Conservation (phyloP, 2,888 invertebrate genomes). For the Seira musarum region DNA sequence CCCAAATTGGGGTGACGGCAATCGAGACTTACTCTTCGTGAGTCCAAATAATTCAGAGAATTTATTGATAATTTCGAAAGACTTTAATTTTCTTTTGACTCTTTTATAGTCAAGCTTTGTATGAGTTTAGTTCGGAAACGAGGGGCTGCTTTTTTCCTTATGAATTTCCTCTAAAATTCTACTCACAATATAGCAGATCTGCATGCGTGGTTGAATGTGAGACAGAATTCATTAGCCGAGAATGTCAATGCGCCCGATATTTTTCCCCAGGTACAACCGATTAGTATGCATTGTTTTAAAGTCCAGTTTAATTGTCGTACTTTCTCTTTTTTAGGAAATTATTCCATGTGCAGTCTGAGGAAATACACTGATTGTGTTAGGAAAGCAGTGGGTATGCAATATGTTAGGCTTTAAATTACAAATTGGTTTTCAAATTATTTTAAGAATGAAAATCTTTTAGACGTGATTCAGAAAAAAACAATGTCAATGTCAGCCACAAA, state of each 20-base stretch:
- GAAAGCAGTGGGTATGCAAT: slow-evolving; percentile 53
- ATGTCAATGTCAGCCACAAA: slow-evolving; percentile 38
- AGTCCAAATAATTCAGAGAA: not conserved
- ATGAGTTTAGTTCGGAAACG: slow-evolving; percentile 60
- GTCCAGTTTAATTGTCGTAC: slow-evolving; percentile 4
- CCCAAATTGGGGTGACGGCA: slow-evolving; percentile 66
- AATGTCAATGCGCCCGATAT: slow-evolving; percentile 68
- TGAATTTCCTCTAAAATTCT: slow-evolving; percentile 68
- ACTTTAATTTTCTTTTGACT: not conserved
- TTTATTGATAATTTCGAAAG: not conserved
- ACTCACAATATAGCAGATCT: slow-evolving; percentile 68
- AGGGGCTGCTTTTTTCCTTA: slow-evolving; percentile 68
- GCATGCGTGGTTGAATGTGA: slow-evolving; percentile 69
- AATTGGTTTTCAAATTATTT: slow-evolving; percentile 1
- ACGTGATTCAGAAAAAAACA: slow-evolving; percentile 62
- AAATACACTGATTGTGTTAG: slow-evolving; percentile 60
- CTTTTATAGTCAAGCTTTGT: slow-evolving; percentile 49
- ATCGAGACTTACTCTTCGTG: slow-evolving; percentile 62
- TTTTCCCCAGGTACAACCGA: slow-evolving; percentile 67
- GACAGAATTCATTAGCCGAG: slow-evolving; percentile 66
- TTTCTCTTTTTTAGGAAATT: slow-evolving; percentile 50
- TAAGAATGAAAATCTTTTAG: slow-evolving; percentile 26
- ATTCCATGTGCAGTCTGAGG: slow-evolving; percentile 50
- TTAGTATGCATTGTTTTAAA: no score
- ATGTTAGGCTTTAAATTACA: not conserved